phyloP scores from a whole-genome alignment of 2,113 vertebrate genomes.

The Electrona antarctica region DNA sequence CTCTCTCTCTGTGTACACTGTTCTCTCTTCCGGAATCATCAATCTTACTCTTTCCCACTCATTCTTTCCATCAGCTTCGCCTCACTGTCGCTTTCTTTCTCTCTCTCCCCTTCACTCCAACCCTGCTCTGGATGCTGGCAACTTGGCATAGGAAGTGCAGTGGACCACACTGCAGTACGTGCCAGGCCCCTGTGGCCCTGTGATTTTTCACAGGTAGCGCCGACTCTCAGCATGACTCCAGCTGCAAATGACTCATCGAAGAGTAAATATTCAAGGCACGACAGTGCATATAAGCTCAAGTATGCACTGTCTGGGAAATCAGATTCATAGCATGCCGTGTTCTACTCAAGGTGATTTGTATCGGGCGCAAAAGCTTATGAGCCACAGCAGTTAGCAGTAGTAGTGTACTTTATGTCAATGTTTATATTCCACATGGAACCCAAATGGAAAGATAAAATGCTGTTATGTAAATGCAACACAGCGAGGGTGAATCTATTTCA shows the following conservation, averaged over 20 bases:
- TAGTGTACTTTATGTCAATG: not conserved
- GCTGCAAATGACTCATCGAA: not conserved
- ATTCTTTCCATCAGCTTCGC: constrained; percentile 29
- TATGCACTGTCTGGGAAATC: not conserved
- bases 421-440: not conserved
- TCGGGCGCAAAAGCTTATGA: not conserved
- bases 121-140: not conserved
- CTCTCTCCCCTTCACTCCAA: not conserved
- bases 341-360: constrained; percentile 12
- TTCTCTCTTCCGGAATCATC: not conserved
- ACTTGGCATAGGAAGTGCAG: not conserved
- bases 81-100: not conserved
- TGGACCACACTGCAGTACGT: not conserved
- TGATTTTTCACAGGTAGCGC: not conserved
- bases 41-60: constrained; percentile 19
- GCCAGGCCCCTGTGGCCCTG: not conserved
- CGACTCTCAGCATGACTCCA: not conserved
- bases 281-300: too few relatives aligned
- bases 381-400: not conserved
- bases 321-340: constrained; percentile 14
- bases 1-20: not conserved
- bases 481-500: constrained; percentile 6
- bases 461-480: not conserved
- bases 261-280: not conserved
- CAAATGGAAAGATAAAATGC: not conserved